Evolutionary conservation across 2,113 vertebrate genomes (phyloP).

Genomic region (Excalfactoria chinensis): DNA sequence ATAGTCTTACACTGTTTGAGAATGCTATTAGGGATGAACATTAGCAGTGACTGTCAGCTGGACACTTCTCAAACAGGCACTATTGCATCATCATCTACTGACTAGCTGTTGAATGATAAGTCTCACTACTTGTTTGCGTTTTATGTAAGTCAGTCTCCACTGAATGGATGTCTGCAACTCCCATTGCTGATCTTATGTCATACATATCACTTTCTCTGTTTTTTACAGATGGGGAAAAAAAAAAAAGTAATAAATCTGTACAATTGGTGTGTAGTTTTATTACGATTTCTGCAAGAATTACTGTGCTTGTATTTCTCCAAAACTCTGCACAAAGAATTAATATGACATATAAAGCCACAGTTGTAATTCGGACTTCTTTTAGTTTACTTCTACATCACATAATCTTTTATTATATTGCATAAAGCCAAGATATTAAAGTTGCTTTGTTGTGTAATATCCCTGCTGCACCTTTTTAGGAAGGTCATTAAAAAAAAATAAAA

Average conservation of each 20-base stretch:
- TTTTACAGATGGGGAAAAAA: neutral
- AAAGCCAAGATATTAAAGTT: neutral
- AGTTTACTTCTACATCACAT: neutral
- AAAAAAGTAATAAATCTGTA: neutral
- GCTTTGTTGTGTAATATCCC: neutral
- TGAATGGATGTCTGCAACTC: neutral
- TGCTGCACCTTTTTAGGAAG: neutral
- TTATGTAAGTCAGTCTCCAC: neutral
- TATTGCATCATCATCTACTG: neutral
- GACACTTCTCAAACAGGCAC: neutral
- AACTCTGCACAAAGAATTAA: neutral
- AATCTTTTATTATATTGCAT: neutral
- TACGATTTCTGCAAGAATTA: neutral
- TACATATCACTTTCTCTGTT: neutral
- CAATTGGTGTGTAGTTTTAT: neutral
- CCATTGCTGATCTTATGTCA: neutral
- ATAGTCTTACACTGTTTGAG: neutral
- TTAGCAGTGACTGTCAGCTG: neutral
- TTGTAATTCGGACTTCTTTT: neutral
- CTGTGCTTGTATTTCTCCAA: neutral
- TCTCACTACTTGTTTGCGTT: neutral
- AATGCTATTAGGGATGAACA: neutral
- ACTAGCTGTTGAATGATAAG: neutral
- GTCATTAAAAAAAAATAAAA: neutral
- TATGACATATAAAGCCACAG: neutral